These are phyloP conservation scores for Etheostoma spectabile DNA, from an alignment of 2,113 vertebrate species.

Conservation along the genomic window DNA sequence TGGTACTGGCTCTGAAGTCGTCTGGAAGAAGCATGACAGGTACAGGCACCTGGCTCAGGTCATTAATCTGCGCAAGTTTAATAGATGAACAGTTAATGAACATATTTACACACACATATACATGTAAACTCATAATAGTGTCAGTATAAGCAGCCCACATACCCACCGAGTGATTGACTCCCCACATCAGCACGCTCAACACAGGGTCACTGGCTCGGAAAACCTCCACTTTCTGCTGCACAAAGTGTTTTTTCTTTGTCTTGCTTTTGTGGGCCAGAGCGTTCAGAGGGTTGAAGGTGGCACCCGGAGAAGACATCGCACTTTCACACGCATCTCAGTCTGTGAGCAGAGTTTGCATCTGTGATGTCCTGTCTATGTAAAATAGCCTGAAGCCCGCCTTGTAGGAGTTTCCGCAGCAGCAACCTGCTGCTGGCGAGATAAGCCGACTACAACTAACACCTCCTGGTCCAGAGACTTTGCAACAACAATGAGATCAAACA, in stretches of 20 bases:
- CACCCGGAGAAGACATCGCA: conserved; percentile 81
- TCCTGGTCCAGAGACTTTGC: not conserved
- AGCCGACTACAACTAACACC: not conserved
- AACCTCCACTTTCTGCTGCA: conserved; percentile 94
- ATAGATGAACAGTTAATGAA: conserved; percentile 20
- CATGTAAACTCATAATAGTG: not conserved
- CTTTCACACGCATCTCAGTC: not conserved
- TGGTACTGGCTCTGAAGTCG: conserved; percentile 94
- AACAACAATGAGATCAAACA: not conserved
- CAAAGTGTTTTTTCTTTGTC: conserved; percentile 95
- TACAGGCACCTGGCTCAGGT: conserved; percentile 91
- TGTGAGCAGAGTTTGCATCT: conserved; percentile 1
- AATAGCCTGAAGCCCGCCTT: conserved; percentile 47
- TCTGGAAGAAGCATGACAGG: conserved; percentile 96
- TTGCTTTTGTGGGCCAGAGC: conserved; percentile 84
- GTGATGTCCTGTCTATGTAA: conserved; percentile 53
- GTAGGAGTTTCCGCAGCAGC: conserved; percentile 15
- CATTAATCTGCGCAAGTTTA: conserved; percentile 86
- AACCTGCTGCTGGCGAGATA: conserved; percentile 18
- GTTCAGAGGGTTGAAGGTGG: conserved; percentile 65
- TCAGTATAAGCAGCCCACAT: not conserved
- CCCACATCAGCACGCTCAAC: conserved; percentile 92
- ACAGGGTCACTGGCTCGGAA: conserved; percentile 90
- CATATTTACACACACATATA: conserved; percentile 5
- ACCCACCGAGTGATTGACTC: conserved; percentile 92